Evolutionary conservation across 2,797 vertebrate species (phyloP), one percentile per base, ranked within the genome.

Genomic region (Toxotes lorentzi): DNA sequence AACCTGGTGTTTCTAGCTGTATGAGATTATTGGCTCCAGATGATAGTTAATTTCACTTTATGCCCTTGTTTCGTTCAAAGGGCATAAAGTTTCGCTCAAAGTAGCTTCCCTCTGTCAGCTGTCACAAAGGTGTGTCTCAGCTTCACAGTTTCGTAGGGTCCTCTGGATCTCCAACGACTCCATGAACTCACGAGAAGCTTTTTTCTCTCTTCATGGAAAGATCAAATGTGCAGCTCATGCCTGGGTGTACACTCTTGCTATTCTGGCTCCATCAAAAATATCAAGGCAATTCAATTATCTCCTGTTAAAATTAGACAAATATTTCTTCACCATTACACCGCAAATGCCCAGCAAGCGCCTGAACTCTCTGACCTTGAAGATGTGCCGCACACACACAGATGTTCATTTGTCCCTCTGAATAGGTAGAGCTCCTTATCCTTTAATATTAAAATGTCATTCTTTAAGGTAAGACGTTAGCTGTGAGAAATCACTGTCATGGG

Each of bases 281-380:
- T 91, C 78, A 86, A 80, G 63, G 85, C 86, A 91, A 90, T 92
- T 93, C 83, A 92, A 92, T 94, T 93, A 94, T 89, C 91, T 84
- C 81, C 82, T 77, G 91, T 87, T 93, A 93, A 93, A 92, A 92
- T 93, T 91, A 93, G 92, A 91, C 85, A 91, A 89, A 93, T 88
- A 94, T 91, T 86, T 86, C 84, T 81, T 85, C 92, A 59, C 86
- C 82, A 81, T 86, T 74, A 50, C 80, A 87, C 54, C 74, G 76
- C 72, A 63, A 87, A 84, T 76, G 74, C 76, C 76, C 3, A 7
- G 54, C 48, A 63, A 77, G 59, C 19, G 12, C 67, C 68, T 70
- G 75, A 81, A 90, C 92, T 2, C 69, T 73, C 81, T 91, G 89
- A 93, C 88, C 88, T 79, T 41, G 54, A 41, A 50, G 51, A 74